Evolutionary conservation across 1,140 invertebrate genomes (phyloP).

Genomic region (Drosophila novamexicana): DNA sequence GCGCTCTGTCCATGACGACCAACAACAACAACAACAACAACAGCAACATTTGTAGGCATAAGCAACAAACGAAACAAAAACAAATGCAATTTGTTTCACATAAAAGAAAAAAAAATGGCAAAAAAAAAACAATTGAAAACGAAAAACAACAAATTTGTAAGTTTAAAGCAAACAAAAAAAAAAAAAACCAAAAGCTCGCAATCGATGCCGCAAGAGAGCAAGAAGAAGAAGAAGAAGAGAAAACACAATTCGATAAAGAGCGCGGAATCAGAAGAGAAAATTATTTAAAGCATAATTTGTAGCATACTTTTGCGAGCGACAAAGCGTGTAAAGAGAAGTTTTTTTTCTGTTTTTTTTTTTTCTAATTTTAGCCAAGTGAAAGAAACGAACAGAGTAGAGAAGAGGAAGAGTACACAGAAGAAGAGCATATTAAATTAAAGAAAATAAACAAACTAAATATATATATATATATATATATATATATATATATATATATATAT

Average conservation of each 20-base stretch:
- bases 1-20: conserved; percentile 68
- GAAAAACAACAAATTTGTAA: conserved; percentile 35
- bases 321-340: neutral
- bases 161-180: conserved; percentile 11
- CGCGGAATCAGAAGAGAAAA: neutral
- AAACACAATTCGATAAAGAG: neutral
- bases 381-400: conserved; percentile 8
- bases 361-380: conserved; percentile 14
- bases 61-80: conserved; percentile 46
- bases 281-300: conserved; percentile 26
- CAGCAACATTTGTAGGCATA: conserved; percentile 63
- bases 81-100: conserved; percentile 42
- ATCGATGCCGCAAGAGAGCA: conserved; percentile 17
- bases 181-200: conserved; percentile 32
- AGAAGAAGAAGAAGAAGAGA: conserved; percentile 6
- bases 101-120: conserved; percentile 4
- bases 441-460: neutral
- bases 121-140: conserved; percentile 31
- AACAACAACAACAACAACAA: conserved; percentile 43
- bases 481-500: neutral
- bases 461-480: too few species aligned
- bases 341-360: neutral
- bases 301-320: conserved; percentile 49
- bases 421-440: neutral
- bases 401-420: neutral